phyloP scores from a whole-genome alignment of 92 coral and sea anemone genomes.

The Parazoanthus atlanticus region DNA sequence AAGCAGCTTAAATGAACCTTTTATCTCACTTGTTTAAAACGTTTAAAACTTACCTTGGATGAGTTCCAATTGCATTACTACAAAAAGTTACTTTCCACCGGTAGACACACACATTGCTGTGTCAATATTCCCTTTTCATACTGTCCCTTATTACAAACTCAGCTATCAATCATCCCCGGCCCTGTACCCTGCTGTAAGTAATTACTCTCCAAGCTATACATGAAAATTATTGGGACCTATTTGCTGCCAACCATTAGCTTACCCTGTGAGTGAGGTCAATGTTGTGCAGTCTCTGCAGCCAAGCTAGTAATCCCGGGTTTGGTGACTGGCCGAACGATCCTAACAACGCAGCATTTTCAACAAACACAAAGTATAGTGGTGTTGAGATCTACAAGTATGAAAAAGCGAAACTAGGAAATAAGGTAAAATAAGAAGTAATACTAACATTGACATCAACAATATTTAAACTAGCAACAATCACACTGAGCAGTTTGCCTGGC shows the following conservation, averaged over 20 bases:
- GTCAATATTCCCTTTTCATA: background rate
- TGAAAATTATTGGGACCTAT: no score
- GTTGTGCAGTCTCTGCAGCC: constrained; percentile 82
- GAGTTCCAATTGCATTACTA: background rate
- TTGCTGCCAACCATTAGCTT: background rate
- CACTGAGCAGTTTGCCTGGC: no score
- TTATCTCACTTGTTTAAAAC: no score
- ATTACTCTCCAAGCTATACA: background rate
- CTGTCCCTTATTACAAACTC: background rate
- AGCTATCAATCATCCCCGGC: background rate
- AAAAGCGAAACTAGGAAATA: background rate
- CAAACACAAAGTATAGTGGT: constrained; percentile 73
- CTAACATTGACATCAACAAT: no score
- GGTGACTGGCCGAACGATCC: constrained; percentile 69
- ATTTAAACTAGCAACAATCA: no score
- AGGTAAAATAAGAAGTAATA: background rate
- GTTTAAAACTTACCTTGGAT: background rate
- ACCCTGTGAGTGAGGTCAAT: constrained; percentile 78
- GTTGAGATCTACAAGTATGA: constrained; percentile 42
- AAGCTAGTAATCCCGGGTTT: constrained; percentile 77
- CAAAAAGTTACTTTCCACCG: no score
- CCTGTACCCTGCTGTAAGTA: background rate
- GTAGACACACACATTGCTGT: no score
- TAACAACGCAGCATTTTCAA: constrained; percentile 50
- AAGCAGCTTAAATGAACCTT: no score